These are phyloP conservation scores for Bungarus multicinctus DNA, from an alignment of 2,113 vertebrate genomes.

Conservation along the genomic window DNA sequence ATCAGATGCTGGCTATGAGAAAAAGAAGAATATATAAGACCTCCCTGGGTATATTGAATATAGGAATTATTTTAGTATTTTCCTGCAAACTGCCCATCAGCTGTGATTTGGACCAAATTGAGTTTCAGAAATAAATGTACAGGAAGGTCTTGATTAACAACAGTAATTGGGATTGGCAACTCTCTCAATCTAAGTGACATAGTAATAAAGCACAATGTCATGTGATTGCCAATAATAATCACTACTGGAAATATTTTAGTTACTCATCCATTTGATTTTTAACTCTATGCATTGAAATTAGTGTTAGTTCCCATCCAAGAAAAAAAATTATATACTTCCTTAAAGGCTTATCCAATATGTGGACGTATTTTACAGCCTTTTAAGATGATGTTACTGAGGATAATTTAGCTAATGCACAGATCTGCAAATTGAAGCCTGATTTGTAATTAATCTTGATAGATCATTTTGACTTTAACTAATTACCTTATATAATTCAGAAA, in stretches of 20 bases:
- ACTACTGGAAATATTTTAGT: not conserved
- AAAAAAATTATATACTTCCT: not conserved
- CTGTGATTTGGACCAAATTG: too few species aligned
- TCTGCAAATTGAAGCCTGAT: not conserved
- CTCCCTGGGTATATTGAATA: too few species aligned
- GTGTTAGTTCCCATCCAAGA: not conserved
- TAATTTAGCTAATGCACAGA: not conserved
- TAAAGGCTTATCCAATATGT: not conserved
- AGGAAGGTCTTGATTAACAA: too few species aligned
- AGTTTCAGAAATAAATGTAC: too few species aligned
- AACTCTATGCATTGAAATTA: not conserved
- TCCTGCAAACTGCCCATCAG: too few species aligned
- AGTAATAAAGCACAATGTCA: too few species aligned
- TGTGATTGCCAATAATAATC: not conserved
- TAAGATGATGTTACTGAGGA: not conserved
- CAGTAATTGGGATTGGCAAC: too few species aligned
- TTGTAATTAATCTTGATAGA: constrained; percentile 25
- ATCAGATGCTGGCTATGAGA: too few species aligned
- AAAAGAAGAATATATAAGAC: too few species aligned
- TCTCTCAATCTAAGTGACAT: too few species aligned
- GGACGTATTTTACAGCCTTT: not conserved
- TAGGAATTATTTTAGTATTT: too few species aligned
- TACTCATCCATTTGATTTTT: not conserved
- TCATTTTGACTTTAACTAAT: constrained; percentile 25
- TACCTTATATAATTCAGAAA: constrained; percentile 2